Conservation (phyloP, 1,140 invertebrate species). For the Brevipalpus yothersi region DNA sequence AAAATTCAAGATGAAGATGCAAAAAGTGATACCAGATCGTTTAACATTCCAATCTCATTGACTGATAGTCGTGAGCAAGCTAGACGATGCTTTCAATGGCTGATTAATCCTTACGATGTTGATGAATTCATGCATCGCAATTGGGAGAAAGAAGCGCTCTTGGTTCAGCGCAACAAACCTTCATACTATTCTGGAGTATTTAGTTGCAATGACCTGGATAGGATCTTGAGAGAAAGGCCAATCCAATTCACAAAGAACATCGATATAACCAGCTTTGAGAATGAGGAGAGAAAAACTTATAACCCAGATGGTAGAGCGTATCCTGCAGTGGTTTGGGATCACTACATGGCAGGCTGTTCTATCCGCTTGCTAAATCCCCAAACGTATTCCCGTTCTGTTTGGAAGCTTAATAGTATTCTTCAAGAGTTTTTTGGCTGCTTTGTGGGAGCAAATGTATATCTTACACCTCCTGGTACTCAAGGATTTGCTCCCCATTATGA, state of each 20-base stretch:
- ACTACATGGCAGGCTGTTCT: constrained; percentile 67
- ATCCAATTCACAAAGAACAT: constrained; percentile 62
- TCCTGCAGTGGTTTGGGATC: constrained; percentile 66
- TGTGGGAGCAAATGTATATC: constrained; percentile 15
- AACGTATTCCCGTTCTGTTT: constrained; percentile 39
- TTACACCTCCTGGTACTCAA: constrained; percentile 83
- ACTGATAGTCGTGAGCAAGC: constrained; percentile 1
- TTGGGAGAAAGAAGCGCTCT: constrained; percentile 57
- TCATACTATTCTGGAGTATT: constrained; percentile 47
- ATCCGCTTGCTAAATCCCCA: constrained; percentile 81
- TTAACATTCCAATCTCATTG: neutral
- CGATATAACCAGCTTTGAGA: constrained; percentile 59
- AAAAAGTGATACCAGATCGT: neutral
- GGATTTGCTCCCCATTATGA: constrained; percentile 96
- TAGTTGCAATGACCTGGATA: constrained; percentile 44
- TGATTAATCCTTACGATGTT: neutral
- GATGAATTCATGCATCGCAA: constrained; percentile 9
- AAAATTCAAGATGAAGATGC: neutral
- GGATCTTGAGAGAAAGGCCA: constrained; percentile 40
- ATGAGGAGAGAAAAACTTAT: constrained; percentile 53
- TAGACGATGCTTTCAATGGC: neutral
- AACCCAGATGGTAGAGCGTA: constrained; percentile 47
- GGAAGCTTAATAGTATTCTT: constrained; percentile 38
- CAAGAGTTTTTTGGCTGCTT: constrained; percentile 84
- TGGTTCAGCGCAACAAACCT: constrained; percentile 35